Conservation (phyloP, 2,888 invertebrate genomes). For the Leucozona laternaria region DNA sequence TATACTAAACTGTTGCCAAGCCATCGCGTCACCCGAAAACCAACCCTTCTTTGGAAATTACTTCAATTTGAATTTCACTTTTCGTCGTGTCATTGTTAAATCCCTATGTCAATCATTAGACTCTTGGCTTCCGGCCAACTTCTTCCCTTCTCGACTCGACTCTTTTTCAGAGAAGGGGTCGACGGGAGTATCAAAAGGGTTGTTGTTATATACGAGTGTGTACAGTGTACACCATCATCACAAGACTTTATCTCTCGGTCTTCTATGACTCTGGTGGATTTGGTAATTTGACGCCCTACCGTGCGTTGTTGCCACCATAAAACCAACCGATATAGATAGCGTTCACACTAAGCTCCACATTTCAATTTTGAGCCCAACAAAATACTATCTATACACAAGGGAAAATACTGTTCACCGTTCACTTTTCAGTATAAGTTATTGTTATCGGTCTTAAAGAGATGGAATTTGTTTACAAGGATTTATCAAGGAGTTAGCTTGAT, state of each 20-base stretch:
- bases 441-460: constrained; percentile 68
- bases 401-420: constrained; percentile 62
- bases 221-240: neutral
- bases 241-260: constrained; percentile 57
- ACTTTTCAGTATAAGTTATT: constrained; percentile 64
- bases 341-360: constrained; percentile 69
- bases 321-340: constrained; percentile 50
- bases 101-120: constrained; percentile 74
- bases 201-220: neutral
- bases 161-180: constrained; percentile 28
- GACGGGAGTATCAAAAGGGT: constrained; percentile 54
- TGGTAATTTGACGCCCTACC: constrained; percentile 73
- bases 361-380: constrained; percentile 59
- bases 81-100: constrained; percentile 69
- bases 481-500: constrained; percentile 62
- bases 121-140: constrained; percentile 67
- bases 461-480: constrained; percentile 73
- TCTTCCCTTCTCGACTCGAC: neutral
- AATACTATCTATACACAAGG: neutral
- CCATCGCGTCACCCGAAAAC: neutral
- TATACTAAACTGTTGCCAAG: constrained; percentile 31
- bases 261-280: constrained; percentile 58
- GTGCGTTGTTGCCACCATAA: constrained; percentile 52
- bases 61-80: constrained; percentile 72
- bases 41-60: constrained; percentile 32